phyloP scores from a whole-genome alignment of 2,888 invertebrate species.

The Thera obeliscata region DNA sequence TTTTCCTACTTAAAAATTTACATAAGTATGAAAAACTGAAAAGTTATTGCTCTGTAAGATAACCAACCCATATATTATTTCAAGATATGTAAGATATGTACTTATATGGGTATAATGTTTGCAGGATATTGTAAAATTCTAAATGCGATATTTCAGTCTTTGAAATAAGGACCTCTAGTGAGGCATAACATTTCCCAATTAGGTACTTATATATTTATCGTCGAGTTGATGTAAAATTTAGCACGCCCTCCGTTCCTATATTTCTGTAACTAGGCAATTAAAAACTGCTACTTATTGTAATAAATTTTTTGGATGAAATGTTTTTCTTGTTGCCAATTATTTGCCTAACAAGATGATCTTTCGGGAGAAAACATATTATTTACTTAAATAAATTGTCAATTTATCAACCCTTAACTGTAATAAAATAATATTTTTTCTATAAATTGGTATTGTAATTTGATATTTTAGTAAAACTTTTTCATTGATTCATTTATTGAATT shows the following conservation, averaged over 20 bases:
- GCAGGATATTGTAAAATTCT: too few relatives aligned
- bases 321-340: conserved; percentile 1
- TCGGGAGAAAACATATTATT: neutral
- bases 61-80: too few relatives aligned
- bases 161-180: neutral
- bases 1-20: too few relatives aligned
- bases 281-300: neutral
- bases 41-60: too few relatives aligned
- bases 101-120: too few relatives aligned
- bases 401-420: conserved; percentile 3
- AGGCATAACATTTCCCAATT: neutral
- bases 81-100: too few relatives aligned
- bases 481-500: conserved; percentile 3
- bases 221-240: neutral
- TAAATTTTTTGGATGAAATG: too few relatives aligned
- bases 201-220: neutral
- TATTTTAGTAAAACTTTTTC: neutral
- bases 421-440: neutral
- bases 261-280: neutral
- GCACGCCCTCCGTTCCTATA: neutral
- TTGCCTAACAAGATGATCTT: conserved; percentile 14
- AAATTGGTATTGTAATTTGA: conserved; percentile 6
- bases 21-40: too few relatives aligned
- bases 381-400: conserved; percentile 12
- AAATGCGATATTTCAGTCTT: neutral